Conservation (phyloP, 2,888 invertebrate species). For the Anoplius nigerrimus region DNA sequence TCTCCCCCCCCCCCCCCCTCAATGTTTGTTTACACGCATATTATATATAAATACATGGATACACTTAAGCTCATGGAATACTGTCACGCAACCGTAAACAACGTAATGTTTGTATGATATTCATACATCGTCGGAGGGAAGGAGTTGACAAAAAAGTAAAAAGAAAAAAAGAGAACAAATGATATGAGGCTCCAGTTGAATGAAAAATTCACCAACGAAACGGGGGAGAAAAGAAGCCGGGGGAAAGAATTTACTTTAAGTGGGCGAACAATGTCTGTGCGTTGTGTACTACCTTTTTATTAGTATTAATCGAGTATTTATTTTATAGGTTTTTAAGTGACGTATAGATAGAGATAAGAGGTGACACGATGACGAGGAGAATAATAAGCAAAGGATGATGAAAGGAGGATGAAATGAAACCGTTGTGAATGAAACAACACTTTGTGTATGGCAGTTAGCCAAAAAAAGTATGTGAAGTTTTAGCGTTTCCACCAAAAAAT, state of each 20-base stretch:
- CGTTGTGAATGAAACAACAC: slow-evolving; percentile 40
- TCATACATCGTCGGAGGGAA: slow-evolving; percentile 42
- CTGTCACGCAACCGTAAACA: slow-evolving; percentile 17
- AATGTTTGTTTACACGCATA: slow-evolving; percentile 22
- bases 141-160: too few relatives aligned
- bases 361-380: too few relatives aligned
- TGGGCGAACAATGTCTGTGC: slow-evolving; percentile 25
- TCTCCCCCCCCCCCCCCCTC: slow-evolving; percentile 17
- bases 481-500: slow-evolving; percentile 38
- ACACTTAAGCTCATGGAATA: slow-evolving; percentile 16
- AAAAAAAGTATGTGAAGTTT: slow-evolving; percentile 33
- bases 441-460: slow-evolving; percentile 46
- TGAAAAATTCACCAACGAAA: slow-evolving; percentile 7
- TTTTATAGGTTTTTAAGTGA: slow-evolving; percentile 53
- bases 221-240: too few relatives aligned
- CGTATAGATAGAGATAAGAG: slow-evolving; percentile 28
- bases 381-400: too few relatives aligned
- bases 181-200: slow-evolving; percentile 17
- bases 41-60: slow-evolving; percentile 19
- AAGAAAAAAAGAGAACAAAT: slow-evolving; percentile 16
- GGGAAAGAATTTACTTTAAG: slow-evolving; percentile 25
- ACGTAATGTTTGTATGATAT: slow-evolving; percentile 50
- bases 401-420: slow-evolving; percentile 23
- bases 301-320: slow-evolving; percentile 53
- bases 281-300: slow-evolving; percentile 38